Conservation (phyloP, 2,888 invertebrate species). For the Drosophila glabriapex region DNA sequence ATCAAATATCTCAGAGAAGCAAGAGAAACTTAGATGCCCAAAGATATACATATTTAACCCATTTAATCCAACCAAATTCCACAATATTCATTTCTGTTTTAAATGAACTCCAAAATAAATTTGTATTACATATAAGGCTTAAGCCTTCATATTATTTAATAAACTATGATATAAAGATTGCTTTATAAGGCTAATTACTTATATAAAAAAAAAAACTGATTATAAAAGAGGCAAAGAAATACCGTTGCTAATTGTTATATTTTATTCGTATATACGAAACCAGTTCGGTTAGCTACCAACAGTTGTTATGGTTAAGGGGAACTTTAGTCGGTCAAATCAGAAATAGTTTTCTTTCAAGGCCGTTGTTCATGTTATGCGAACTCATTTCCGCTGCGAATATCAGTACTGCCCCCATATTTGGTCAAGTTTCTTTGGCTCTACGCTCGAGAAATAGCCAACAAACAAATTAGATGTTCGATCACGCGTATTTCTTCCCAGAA, state of each 20-base stretch:
- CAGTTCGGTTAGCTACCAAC: constrained; percentile 1
- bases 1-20: neutral
- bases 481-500: constrained; percentile 41
- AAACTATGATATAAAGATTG: neutral
- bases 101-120: neutral
- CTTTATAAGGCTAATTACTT: constrained; percentile 13
- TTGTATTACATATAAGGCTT: neutral
- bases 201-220: neutral
- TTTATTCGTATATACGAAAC: neutral
- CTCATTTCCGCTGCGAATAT: constrained; percentile 39
- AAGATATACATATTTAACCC: neutral
- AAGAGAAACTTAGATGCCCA: neutral
- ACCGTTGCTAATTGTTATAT: neutral
- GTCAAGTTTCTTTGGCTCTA: constrained; percentile 63
- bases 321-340: constrained; percentile 1
- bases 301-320: neutral
- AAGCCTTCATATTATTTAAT: neutral
- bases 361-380: constrained; percentile 21
- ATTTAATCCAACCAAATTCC: neutral
- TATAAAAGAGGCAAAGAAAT: neutral
- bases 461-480: constrained; percentile 28
- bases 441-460: neutral
- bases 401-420: constrained; percentile 62
- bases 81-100: neutral
- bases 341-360: constrained; percentile 39